phyloP scores from a whole-genome alignment of 1,140 invertebrate genomes.

The Caenorhabditis inopinata region DNA sequence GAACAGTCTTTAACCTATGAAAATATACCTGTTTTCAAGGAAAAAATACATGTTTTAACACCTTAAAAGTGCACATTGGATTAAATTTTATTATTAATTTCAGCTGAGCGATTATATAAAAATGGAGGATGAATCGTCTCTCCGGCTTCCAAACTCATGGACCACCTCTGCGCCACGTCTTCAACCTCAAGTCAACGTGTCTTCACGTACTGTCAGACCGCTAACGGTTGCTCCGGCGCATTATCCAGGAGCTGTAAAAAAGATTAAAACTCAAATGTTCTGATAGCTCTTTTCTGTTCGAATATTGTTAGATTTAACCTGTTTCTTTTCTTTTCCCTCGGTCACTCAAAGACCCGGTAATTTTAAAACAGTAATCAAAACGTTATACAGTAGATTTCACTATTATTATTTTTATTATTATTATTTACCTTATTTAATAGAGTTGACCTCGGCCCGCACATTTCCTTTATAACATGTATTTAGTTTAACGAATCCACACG shows the following conservation, averaged over 20 bases:
- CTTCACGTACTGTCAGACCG: neutral
- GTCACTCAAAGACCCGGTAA: neutral
- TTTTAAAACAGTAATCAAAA: no score
- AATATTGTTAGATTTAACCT: no score
- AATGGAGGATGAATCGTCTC: neutral
- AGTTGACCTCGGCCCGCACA: neutral
- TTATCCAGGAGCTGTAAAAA: neutral
- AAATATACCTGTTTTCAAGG: no score
- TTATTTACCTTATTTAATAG: no score
- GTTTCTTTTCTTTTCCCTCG: neutral
- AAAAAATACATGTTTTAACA: no score
- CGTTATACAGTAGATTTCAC: no score
- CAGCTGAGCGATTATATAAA: constrained; percentile 12
- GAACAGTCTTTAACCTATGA: no score
- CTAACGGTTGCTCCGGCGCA: neutral
- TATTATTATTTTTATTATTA: no score
- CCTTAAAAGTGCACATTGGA: no score
- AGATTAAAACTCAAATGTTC: constrained; percentile 3
- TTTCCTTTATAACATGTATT: neutral
- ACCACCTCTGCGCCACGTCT: constrained; percentile 6
- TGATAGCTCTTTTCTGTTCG: neutral
- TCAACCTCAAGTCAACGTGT: neutral
- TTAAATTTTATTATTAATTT: neutral
- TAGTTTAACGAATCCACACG: no score
- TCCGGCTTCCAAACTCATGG: neutral